phyloP scores from a whole-genome alignment of 2,797 vertebrate species.

The Peromyscus melanophrys region DNA sequence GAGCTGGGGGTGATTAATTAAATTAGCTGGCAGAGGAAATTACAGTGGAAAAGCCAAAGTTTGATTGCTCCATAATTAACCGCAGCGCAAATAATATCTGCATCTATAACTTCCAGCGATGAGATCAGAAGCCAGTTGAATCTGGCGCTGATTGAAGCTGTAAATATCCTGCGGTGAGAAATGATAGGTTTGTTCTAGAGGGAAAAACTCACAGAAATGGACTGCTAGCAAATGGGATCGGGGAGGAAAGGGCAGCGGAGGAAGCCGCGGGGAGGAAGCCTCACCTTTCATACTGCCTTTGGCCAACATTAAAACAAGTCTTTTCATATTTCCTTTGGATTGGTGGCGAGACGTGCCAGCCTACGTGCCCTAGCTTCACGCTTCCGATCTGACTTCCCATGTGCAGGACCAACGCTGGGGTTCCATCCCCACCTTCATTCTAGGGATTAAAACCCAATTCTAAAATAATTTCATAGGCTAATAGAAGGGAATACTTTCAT shows the following conservation, averaged over 20 bases:
- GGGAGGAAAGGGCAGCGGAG: constrained; percentile 81
- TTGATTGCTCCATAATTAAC: constrained; percentile 94
- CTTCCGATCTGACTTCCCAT: constrained; percentile 61
- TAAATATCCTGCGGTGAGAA: constrained; percentile 92
- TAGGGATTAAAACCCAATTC: constrained; percentile 73
- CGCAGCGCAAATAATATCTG: constrained; percentile 93
- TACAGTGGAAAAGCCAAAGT: constrained; percentile 94
- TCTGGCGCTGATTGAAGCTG: constrained; percentile 92
- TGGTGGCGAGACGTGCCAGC: constrained; percentile 38
- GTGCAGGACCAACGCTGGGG: constrained; percentile 3
- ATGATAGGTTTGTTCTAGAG: constrained; percentile 93
- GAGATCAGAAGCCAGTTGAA: constrained; percentile 92
- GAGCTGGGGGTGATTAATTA: constrained; percentile 95
- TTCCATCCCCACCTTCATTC: constrained; percentile 28
- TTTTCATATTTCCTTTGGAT: constrained; percentile 72
- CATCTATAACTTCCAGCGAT: constrained; percentile 92
- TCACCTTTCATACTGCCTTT: constrained; percentile 79
- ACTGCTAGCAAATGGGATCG: constrained; percentile 85
- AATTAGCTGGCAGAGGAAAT: constrained; percentile 95
- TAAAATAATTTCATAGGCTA: constrained; percentile 74
- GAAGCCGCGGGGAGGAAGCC: constrained; percentile 78
- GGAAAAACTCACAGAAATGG: constrained; percentile 90
- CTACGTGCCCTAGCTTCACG: neutral
- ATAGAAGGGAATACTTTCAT: constrained; percentile 71
- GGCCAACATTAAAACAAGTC: constrained; percentile 75